Base-by-base conservation (phyloP, 2,797 vertebrate species). In the Dryobates pubescens region DNA sequence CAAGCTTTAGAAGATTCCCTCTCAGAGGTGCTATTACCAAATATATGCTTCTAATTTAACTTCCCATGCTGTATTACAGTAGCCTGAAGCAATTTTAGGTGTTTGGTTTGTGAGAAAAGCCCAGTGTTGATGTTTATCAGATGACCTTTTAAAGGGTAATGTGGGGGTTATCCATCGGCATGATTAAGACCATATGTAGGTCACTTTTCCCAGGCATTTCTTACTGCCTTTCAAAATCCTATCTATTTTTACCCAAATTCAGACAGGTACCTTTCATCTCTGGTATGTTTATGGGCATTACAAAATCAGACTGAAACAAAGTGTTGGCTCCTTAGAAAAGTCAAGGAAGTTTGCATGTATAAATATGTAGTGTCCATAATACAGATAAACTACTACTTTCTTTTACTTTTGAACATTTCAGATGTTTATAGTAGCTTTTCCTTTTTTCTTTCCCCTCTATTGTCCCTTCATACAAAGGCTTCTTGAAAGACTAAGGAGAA, bases 101-200 rank as follows among this genome's bases (percentile, higher is more conserved):
- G 97, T 97, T 97, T 97, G 97, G 95, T 98, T 98, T 98, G 97
- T 99, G 98, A 98, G 98, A 98, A 98, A 98, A 98, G 95, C 96
- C 97, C 96, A 95, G 41, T 95, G 96, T 96, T 98, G 98, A 98
- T 98, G 98, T 98, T 98, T 99, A 98, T 99, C 98, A 98, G 98
- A 98, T 99, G 98, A 99, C 97, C 98, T 97, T 98, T 98, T 97
- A 97, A 98, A 97, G 98, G 97, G 97, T 98, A 98, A 98, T 97
- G 95, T 97, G 93, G 92, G 96, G 97, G 98, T 98, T 98, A 98
- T 97, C 97, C 97, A 93, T 75, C 96, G 96, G 97, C 97, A 96
- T 98, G 97, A 98, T 98, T 98, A 97, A 98, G 98, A 98, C 98
- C 98, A 98, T 95, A 97, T 97, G 97, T 96, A 97, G 94, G 43